A percentile compares a stretch with the other conserved stretches of the same genome.
Evolutionary conservation across 2,888 invertebrate genomes (phyloP).

Genomic region (Marasmarcha lunaedactyla): DNA sequence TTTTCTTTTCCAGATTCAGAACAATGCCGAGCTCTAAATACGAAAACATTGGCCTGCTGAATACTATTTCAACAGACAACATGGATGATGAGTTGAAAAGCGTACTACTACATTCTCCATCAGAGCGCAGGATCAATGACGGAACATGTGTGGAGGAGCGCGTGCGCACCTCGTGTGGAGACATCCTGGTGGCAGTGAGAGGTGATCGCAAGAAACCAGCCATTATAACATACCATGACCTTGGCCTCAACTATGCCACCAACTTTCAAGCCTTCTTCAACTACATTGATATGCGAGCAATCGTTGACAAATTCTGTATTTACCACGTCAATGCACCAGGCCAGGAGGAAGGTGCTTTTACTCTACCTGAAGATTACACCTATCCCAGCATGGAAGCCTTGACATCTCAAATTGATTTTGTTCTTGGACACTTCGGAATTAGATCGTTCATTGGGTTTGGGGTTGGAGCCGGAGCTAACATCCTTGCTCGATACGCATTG

Average conservation of each 20-base stretch:
- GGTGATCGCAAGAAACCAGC: constrained; percentile 93
- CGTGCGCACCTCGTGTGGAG: constrained; percentile 92
- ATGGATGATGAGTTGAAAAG: constrained; percentile 94
- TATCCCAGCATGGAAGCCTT: constrained; percentile 98
- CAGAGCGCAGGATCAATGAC: constrained; percentile 72
- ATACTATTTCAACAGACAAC: constrained; percentile 78
- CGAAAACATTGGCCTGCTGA: constrained; percentile 72
- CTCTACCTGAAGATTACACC: constrained; percentile 87
- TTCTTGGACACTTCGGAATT: constrained; percentile 90
- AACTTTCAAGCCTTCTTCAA: constrained; percentile 96
- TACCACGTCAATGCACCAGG: constrained; percentile 99
- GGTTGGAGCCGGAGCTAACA: constrained; percentile 97
- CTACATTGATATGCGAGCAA: constrained; percentile 89
- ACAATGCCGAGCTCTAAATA: constrained; percentile 51
- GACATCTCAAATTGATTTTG: constrained; percentile 89
- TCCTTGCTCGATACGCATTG: constrained; percentile 91
- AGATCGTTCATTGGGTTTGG: constrained; percentile 96
- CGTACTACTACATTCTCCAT: constrained; percentile 89
- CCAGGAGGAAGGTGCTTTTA: constrained; percentile 95
- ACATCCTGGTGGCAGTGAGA: constrained; percentile 92
- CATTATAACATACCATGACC: constrained; percentile 97
- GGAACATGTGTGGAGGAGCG: constrained; percentile 74
- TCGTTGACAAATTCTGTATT: constrained; percentile 94
- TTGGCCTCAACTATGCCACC: constrained; percentile 96
- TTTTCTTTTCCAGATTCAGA: constrained; percentile 5